Base-by-base conservation (phyloP, 2,888 invertebrate genomes). In the Drosophila mimetica region DNA sequence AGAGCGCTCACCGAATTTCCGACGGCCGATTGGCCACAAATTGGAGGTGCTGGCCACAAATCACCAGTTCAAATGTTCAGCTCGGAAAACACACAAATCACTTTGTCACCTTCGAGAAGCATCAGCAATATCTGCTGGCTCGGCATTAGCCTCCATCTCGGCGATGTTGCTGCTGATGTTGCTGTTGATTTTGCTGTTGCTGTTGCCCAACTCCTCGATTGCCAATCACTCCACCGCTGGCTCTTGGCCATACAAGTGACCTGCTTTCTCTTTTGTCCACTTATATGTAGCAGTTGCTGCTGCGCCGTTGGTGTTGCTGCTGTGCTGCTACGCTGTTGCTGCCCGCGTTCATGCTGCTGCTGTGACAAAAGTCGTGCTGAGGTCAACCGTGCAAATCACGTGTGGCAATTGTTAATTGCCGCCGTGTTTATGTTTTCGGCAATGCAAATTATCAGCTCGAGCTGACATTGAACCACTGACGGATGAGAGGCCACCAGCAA, bases 181-280 rank as follows among this genome's bases (percentile, higher is more conserved):
- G 22, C 22, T 22, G 22, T 22, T 22, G 22, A 1, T 22, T 4
- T 28, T 28, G 28, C 4, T 39, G 39, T 18, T 18, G 42, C 65
- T 59, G 59, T 57, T 51, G 28, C 48, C 30, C 46, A 46, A 46
- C 46, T 46, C 46, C 84, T 84, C 84, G 86, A 85, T 86, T 86
- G 84, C 55, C 84, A 85, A 86, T 86, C 86, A 84, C 79, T 81
- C 66, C 57, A 66, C 60, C 55, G 61, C 61, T 64, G 57, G 66
- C 65, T 65, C 59, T 70, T 89, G 82, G 89, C 88, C 86, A 89
- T 86, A 87, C 89, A 89, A 89, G 89, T 90, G 90, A 90, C 90
- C 90, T 90, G 90, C 90, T 90, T 90, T 90, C 90, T 90, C 90
- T 90, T 90, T 89, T 89, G 87, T 74, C 79, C 77, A 76, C 77